A percentile compares a stretch with the other conserved stretches of the same genome.
Evolutionary conservation across 2,113 vertebrate genomes (phyloP).

Genomic region (Menidia beryllina): DNA sequence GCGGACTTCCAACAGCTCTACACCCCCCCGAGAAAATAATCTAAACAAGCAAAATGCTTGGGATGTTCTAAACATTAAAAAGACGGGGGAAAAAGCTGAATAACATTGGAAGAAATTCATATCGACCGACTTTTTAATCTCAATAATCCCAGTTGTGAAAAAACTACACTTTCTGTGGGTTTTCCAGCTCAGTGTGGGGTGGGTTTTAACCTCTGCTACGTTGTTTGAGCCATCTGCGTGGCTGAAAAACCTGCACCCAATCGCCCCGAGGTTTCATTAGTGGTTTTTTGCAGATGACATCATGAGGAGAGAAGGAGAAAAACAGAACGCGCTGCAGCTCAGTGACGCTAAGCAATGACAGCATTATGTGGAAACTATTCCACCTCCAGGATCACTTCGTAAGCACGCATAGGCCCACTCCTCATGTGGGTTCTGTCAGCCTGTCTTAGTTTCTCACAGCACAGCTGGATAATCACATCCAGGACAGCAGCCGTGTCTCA

Average conservation of each 20-base stretch:
- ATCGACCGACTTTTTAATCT: too few species aligned
- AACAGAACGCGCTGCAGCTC: slow-evolving; percentile 41
- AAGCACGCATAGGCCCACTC: slow-evolving; percentile 11
- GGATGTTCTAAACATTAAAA: not conserved
- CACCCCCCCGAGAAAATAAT: slow-evolving; percentile 23
- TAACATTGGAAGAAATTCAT: too few species aligned
- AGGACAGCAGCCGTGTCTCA: too few species aligned
- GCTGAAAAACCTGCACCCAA: slow-evolving; percentile 10
- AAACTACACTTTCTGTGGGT: too few species aligned
- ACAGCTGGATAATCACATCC: not conserved
- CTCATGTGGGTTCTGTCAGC: not conserved
- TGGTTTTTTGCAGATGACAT: slow-evolving; percentile 66
- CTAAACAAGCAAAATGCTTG: slow-evolving; percentile 18
- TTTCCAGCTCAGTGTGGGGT: not conserved
- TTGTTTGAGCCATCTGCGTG: slow-evolving; percentile 5
- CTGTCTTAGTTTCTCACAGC: not conserved
- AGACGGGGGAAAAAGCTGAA: not conserved
- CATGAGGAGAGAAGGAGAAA: slow-evolving; percentile 29
- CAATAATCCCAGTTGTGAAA: too few species aligned
- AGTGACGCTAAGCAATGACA: slow-evolving; percentile 48
- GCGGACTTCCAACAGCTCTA: slow-evolving; percentile 36
- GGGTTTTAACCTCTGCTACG: not conserved
- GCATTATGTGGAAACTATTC: slow-evolving; percentile 81
- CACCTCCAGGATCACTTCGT: slow-evolving; percentile 35
- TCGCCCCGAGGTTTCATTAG: slow-evolving; percentile 2